Evolutionary conservation across 2,888 invertebrate genomes (phyloP).

Genomic region (Atherix ibis): DNA sequence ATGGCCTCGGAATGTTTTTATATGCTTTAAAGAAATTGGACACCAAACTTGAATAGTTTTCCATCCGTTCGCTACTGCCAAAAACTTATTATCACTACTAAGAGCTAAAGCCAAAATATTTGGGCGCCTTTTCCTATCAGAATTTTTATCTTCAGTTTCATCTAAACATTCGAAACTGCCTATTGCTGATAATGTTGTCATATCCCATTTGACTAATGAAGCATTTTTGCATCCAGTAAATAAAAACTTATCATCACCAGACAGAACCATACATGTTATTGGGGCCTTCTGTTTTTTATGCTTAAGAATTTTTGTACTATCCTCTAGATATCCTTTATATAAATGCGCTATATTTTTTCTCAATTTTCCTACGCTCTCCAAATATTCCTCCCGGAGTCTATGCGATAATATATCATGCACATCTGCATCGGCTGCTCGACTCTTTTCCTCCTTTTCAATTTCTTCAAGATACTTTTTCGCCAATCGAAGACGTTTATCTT

Average conservation of each 20-base stretch:
- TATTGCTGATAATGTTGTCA: slow-evolving; percentile 46
- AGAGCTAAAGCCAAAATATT: slow-evolving; percentile 51
- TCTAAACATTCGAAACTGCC: slow-evolving; percentile 32
- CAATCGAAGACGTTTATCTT: slow-evolving; percentile 76
- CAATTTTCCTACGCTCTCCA: slow-evolving; percentile 72
- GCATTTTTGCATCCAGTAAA: slow-evolving; percentile 84
- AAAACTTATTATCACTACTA: slow-evolving; percentile 64
- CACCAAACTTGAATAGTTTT: slow-evolving; percentile 72
- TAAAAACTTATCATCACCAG: slow-evolving; percentile 51
- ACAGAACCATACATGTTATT: slow-evolving; percentile 66
- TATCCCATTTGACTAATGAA: slow-evolving; percentile 69
- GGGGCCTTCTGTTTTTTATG: slow-evolving; percentile 64
- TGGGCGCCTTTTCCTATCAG: slow-evolving; percentile 20
- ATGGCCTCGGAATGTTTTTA: slow-evolving; percentile 71
- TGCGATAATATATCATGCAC: slow-evolving; percentile 38
- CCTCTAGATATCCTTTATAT: slow-evolving; percentile 32
- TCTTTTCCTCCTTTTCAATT: slow-evolving; percentile 65
- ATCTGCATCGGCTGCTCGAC: slow-evolving; percentile 47
- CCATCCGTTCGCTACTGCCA: slow-evolving; percentile 55
- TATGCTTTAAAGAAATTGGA: slow-evolving; percentile 52
- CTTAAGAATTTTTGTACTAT: slow-evolving; percentile 40
- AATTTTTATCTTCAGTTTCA: slow-evolving; percentile 6
- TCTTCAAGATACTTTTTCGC: slow-evolving; percentile 82
- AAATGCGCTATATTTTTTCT: slow-evolving; percentile 56
- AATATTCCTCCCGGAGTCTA: slow-evolving; percentile 65